Conservation (phyloP, 2,113 vertebrate species). For the Pygathrix nemaeus region DNA sequence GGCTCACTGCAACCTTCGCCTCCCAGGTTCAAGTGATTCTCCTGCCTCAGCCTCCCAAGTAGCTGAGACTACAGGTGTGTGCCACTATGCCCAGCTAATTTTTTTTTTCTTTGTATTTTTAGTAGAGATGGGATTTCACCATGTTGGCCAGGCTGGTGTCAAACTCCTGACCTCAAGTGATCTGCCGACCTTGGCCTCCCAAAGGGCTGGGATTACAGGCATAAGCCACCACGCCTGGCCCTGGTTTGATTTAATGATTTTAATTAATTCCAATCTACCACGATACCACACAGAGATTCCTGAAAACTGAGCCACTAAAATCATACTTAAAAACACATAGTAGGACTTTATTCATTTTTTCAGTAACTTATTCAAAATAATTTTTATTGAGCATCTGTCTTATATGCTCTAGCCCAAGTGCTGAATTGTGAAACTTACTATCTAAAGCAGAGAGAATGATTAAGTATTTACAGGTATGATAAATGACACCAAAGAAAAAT, state of each 20-base stretch:
- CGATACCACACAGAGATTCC: neutral
- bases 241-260: neutral
- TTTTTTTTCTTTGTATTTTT: too few relatives aligned
- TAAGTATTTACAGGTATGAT: neutral
- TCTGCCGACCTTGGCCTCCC: too few relatives aligned
- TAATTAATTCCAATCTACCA: neutral
- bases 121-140: too few relatives aligned
- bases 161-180: too few relatives aligned
- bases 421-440: neutral
- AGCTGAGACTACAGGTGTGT: too few relatives aligned
- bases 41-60: too few relatives aligned
- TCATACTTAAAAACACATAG: slow-evolving; percentile 29
- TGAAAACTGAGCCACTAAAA: slow-evolving; percentile 6
- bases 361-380: slow-evolving; percentile 32
- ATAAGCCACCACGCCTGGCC: too few relatives aligned
- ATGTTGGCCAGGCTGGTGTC: too few relatives aligned
- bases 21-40: too few relatives aligned
- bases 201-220: too few relatives aligned
- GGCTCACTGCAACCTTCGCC: too few relatives aligned
- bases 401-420: neutral
- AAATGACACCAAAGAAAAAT: neutral
- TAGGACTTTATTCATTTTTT: slow-evolving; percentile 26
- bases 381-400: neutral
- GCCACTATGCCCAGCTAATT: too few relatives aligned
- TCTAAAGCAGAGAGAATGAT: neutral